Percentiles rank a stretch among this genome's conserved stretches.
These are phyloP conservation scores for Acleris literana DNA, from an alignment of 2,888 invertebrate species.

Conservation along the genomic window DNA sequence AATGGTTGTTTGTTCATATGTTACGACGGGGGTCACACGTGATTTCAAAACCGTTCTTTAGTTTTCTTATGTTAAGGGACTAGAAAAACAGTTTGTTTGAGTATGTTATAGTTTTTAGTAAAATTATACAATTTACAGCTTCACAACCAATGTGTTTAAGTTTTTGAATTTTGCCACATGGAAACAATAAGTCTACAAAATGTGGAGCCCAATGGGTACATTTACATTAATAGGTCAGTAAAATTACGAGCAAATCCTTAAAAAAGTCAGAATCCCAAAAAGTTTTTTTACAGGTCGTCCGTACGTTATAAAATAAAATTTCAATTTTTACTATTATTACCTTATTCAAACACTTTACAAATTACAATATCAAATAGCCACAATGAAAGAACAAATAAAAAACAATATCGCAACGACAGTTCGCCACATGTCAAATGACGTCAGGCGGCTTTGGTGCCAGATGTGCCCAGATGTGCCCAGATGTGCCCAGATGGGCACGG, in stretches of 20 bases:
- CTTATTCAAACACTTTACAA: neutral
- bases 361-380: neutral
- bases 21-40: constrained; percentile 64
- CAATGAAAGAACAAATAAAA: constrained; percentile 47
- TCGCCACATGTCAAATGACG: constrained; percentile 75
- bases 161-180: too few relatives aligned
- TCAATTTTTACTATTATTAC: neutral
- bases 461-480: constrained; percentile 59
- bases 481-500: constrained; percentile 35
- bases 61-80: constrained; percentile 16
- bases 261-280: too few relatives aligned
- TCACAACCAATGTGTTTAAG: too few relatives aligned
- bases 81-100: constrained; percentile 26
- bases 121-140: neutral
- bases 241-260: too few relatives aligned
- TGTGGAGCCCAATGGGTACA: too few relatives aligned
- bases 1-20: constrained; percentile 75
- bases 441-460: constrained; percentile 67
- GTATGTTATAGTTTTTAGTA: constrained; percentile 8
- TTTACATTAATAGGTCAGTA: too few relatives aligned
- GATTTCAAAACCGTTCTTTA: constrained; percentile 50
- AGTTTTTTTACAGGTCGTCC: too few relatives aligned
- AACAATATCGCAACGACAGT: constrained; percentile 41
- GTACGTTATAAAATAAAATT: neutral
- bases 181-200: too few relatives aligned